phyloP scores from a whole-genome alignment of 2,113 vertebrate genomes.

The Sorex fumeus region DNA sequence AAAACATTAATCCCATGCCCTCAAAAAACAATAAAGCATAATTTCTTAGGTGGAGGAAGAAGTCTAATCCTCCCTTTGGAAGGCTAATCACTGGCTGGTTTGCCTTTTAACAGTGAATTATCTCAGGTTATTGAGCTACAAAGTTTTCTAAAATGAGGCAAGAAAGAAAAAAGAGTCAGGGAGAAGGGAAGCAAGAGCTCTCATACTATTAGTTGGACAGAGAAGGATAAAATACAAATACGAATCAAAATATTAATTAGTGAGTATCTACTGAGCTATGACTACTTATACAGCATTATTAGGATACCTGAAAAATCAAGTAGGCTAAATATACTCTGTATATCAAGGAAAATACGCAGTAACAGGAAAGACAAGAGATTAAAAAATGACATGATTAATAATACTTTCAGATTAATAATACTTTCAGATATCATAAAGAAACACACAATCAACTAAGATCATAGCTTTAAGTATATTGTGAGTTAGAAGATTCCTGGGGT shows the following conservation, averaged over 20 bases:
- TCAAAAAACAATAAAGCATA: constrained; percentile 72
- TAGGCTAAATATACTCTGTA: background rate
- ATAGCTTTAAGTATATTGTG: background rate
- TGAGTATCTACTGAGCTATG: constrained; percentile 7
- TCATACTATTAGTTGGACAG: constrained; percentile 16
- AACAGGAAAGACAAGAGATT: constrained; percentile 41
- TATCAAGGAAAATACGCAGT: constrained; percentile 7
- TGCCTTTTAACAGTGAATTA: constrained; percentile 65
- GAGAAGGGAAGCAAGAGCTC: constrained; percentile 4
- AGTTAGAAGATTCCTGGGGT: constrained; percentile 14
- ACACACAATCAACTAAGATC: constrained; percentile 6
- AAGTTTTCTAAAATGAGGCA: constrained; percentile 36
- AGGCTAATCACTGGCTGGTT: constrained; percentile 14
- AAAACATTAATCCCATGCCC: constrained; percentile 73
- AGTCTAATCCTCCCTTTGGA: constrained; percentile 51
- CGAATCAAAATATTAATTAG: constrained; percentile 9
- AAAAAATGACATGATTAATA: constrained; percentile 60
- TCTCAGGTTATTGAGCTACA: constrained; percentile 62
- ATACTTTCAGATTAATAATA: constrained; percentile 35
- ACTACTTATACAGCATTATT: background rate
- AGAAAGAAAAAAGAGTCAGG: background rate
- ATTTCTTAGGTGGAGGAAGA: constrained; percentile 12
- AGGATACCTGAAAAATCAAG: constrained; percentile 40
- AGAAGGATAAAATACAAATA: constrained; percentile 16
- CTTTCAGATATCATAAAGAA: constrained; percentile 44